Base-by-base conservation (phyloP, 2,888 invertebrate genomes). In the Polydrusus tereticollis region DNA sequence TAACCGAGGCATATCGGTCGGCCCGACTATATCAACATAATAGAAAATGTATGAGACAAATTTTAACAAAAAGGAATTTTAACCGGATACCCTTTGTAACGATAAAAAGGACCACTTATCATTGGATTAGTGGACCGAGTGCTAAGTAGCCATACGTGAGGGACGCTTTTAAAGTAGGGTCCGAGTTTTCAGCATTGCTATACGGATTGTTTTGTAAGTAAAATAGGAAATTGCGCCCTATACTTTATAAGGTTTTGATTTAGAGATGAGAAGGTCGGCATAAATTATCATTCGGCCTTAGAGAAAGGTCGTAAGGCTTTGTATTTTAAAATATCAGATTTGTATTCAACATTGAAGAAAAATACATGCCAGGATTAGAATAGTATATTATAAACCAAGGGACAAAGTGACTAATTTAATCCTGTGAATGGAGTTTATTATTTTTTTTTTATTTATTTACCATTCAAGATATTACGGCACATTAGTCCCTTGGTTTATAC, bases 51-150 rank as follows among this genome's bases (percentile, higher is more conserved):
- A 69, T 69, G 69, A 41, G 41, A 16, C 43, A 47, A 36, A 69
- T 45, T 59, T 47, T 45, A 69, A 38, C 62, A 63, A 69, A 63
- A 63, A 69, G 63, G 69, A 63, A 57, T 63, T 69, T 63, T 57
- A 57, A 29, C 69, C 41, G 63, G 50, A 64, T 43, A 72, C 67
- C 72, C 62, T 67, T 72, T 64, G 69, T 52, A 63, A 55, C 67
- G 57, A 63, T 63, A 47, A 67, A 72, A 72, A 60, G 72, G 72
- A 57, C 55, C 67, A 72, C 72, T 67, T 72, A 67, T 72, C 72
- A 72, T 72, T 60, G 59, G 67, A 66, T 67, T 60, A 72, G 60
- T 45, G 60, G 47, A 72, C 60, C 67, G 60, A 62, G 72, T 71
- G 71, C 65, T 71, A 71, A 71, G 71, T 71, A 60, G 38, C 65